Evolutionary conservation across 2,113 vertebrate genomes (phyloP).

Genomic region (Platichthys stellatus): DNA sequence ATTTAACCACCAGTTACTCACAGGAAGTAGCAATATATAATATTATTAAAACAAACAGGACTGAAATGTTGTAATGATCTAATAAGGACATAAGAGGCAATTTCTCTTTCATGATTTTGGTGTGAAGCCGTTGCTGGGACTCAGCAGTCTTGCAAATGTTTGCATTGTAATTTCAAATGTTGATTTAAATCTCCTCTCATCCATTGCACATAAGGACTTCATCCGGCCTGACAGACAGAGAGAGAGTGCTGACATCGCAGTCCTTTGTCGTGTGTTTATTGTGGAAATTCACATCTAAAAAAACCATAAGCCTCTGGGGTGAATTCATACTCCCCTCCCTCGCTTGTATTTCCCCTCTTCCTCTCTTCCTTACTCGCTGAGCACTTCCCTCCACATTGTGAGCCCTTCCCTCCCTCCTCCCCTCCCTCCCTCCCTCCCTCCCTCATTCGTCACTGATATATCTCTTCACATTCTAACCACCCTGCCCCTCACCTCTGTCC

Average conservation of each 20-base stretch:
- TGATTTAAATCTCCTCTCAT: conserved; percentile 10
- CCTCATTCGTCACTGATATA: conserved; percentile 61
- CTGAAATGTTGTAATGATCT: too few species aligned
- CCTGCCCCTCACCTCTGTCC: conserved; percentile 61
- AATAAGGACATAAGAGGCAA: too few species aligned
- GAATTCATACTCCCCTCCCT: conserved; percentile 13
- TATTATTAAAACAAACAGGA: too few species aligned
- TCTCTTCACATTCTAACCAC: conserved; percentile 56
- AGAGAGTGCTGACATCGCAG: too few species aligned
- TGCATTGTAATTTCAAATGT: conserved; percentile 30
- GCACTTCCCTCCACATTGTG: conserved; percentile 21
- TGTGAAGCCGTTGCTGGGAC: conserved; percentile 1
- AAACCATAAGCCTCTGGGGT: not conserved
- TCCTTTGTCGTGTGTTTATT: conserved; percentile 8
- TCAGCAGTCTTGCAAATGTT: conserved; percentile 9
- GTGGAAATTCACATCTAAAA: conserved; percentile 2
- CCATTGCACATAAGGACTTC: not conserved
- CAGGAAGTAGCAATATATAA: too few species aligned
- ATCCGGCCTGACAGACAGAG: conserved; percentile 1
- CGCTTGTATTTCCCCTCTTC: conserved; percentile 1
- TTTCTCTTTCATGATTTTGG: conserved; percentile 1
- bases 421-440: conserved; percentile 40
- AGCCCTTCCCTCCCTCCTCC: conserved; percentile 61
- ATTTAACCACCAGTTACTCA: too few species aligned
- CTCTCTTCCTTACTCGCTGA: not conserved